A percentile compares a stretch with the other conserved stretches of the same genome.
These are phyloP conservation scores for Rhingia rostrata DNA, from an alignment of 2,888 invertebrate genomes.

Conservation along the genomic window DNA sequence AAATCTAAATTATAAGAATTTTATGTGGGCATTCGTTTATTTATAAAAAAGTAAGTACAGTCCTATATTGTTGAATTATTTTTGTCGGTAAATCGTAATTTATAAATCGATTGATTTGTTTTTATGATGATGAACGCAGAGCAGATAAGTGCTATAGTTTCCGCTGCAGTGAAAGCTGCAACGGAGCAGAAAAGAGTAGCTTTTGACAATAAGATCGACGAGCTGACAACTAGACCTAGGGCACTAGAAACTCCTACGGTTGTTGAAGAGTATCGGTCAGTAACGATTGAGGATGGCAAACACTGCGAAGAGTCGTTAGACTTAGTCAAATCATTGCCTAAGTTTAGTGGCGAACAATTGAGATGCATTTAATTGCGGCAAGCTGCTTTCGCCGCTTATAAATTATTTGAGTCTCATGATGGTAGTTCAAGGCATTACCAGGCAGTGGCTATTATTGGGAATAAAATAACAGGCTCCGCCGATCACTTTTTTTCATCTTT, in stretches of 20 bases:
- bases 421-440: no score
- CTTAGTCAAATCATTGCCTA: constrained; percentile 16
- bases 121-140: constrained; percentile 4
- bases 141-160: constrained; percentile 8
- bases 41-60: no score
- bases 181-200: neutral
- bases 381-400: constrained; percentile 12
- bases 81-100: no score
- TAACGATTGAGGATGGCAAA: constrained; percentile 1
- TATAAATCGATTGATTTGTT: no score
- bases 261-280: constrained; percentile 18
- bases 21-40: no score
- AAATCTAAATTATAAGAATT: no score
- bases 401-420: constrained; percentile 22
- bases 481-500: constrained; percentile 59
- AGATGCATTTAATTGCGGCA: constrained; percentile 28
- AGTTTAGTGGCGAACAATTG: constrained; percentile 15
- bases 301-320: constrained; percentile 22
- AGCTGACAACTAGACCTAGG: constrained; percentile 11
- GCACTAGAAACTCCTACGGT: neutral
- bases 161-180: constrained; percentile 8
- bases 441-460: constrained; percentile 51
- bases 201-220: neutral
- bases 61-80: no score
- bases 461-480: constrained; percentile 45